A percentile compares a stretch with the other conserved stretches of the same genome.
Conservation (phyloP, 1,140 invertebrate genomes). For the Sycophila sp. region DNA sequence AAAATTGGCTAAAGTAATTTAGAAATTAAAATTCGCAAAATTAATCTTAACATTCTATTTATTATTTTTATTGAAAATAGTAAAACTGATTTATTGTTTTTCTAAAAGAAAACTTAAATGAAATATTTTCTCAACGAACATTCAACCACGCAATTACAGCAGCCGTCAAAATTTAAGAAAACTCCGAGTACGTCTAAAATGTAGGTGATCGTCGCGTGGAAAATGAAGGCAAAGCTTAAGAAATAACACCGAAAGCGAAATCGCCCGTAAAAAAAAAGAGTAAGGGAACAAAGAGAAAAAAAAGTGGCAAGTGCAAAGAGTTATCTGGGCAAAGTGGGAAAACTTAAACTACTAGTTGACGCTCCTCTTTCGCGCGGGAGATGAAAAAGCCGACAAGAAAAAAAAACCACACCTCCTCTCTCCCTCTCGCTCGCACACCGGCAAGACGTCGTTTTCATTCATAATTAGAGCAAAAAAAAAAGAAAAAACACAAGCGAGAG, state of each 20-base stretch:
- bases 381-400: slow-evolving; percentile 24
- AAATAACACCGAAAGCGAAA: slow-evolving; percentile 28
- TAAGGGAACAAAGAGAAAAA: not conserved
- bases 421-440: not conserved
- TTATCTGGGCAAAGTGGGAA: slow-evolving; percentile 42
- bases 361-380: slow-evolving; percentile 7
- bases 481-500: slow-evolving; percentile 41
- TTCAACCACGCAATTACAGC: too few relatives aligned
- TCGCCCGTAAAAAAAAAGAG: slow-evolving; percentile 12
- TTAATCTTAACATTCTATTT: too few relatives aligned
- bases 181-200: too few relatives aligned
- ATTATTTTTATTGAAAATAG: too few relatives aligned
- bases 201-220: not conserved
- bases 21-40: too few relatives aligned
- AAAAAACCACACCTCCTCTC: slow-evolving; percentile 7
- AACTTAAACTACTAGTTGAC: slow-evolving; percentile 50
- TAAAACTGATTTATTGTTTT: too few relatives aligned
- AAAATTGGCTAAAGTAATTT: too few relatives aligned
- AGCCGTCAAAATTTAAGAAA: too few relatives aligned
- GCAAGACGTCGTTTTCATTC: slow-evolving; percentile 62
- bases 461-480: slow-evolving; percentile 65
- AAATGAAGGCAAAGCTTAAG: slow-evolving; percentile 22
- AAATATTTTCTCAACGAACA: too few relatives aligned
- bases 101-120: too few relatives aligned
- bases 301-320: slow-evolving; percentile 27